Evolutionary conservation across 2,113 vertebrate species (phyloP).

Genomic region (Hyperopisus bebe): DNA sequence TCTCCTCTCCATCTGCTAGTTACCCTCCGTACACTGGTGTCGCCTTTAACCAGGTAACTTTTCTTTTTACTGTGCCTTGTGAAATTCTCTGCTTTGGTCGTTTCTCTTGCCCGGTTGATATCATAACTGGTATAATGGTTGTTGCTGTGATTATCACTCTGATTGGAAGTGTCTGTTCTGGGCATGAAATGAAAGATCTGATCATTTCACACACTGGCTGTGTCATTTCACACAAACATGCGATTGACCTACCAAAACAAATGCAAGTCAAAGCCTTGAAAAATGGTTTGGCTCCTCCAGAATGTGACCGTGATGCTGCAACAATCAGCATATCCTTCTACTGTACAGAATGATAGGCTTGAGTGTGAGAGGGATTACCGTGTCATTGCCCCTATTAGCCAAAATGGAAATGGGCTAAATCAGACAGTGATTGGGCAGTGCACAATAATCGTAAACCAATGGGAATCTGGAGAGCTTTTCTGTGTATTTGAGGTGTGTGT

Average conservation of each 20-base stretch:
- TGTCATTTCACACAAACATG: background rate
- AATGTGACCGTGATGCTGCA: background rate
- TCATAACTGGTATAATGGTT: background rate
- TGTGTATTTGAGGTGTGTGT: conserved; percentile 19
- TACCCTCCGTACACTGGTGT: conserved; percentile 89
- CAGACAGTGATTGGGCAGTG: background rate
- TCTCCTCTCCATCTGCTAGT: conserved; percentile 92
- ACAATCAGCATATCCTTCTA: background rate
- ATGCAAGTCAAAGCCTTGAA: background rate
- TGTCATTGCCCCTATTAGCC: background rate
- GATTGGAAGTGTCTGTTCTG: background rate
- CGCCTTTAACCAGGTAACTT: conserved; percentile 85
- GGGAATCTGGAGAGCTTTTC: background rate
- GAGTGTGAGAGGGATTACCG: background rate
- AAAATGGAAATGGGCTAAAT: background rate
- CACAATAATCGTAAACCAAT: background rate
- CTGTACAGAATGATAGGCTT: background rate
- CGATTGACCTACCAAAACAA: background rate
- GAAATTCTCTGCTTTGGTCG: background rate
- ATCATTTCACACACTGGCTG: background rate
- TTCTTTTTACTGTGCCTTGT: background rate
- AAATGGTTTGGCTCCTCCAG: background rate
- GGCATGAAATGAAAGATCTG: background rate
- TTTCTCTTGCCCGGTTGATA: background rate
- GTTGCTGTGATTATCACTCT: background rate